phyloP scores from a whole-genome alignment of 30 jellyfish, hydroid and myxozoan species.

The Pelagia noctiluca region DNA sequence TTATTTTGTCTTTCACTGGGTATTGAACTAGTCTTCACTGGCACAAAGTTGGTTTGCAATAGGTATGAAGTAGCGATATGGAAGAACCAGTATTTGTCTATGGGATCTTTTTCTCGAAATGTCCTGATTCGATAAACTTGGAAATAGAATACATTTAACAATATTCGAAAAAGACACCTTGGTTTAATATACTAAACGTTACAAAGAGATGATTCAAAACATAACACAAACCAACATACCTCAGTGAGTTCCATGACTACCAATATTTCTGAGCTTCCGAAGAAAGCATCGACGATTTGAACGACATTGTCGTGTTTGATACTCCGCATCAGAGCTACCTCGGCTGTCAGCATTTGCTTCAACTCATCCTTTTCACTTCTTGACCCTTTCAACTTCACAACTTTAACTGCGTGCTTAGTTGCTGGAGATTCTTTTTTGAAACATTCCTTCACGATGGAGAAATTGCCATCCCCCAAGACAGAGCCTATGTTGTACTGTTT shows the following conservation, averaged over 20 bases:
- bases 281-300: conserved; percentile 70
- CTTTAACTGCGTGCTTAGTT: conserved; percentile 64
- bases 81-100: no score
- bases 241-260: conserved; percentile 68
- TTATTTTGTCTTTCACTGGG: no score
- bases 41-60: no score
- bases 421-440: conserved; percentile 10
- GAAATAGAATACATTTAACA: no score
- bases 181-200: background rate
- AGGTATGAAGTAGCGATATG: no score
- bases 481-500: conserved; percentile 34
- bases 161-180: no score
- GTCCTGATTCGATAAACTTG: no score
- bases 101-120: no score
- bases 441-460: conserved; percentile 69
- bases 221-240: conserved; percentile 60
- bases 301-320: conserved; percentile 66
- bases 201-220: background rate
- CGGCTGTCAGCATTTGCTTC: conserved; percentile 24
- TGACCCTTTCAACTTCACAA: conserved; percentile 39
- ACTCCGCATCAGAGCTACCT: conserved; percentile 54
- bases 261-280: conserved; percentile 37
- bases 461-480: conserved; percentile 83
- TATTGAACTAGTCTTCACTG: no score
- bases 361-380: conserved; percentile 29